Evolutionary conservation across 2,888 invertebrate species (phyloP).

Genomic region (Diaperis boleti): DNA sequence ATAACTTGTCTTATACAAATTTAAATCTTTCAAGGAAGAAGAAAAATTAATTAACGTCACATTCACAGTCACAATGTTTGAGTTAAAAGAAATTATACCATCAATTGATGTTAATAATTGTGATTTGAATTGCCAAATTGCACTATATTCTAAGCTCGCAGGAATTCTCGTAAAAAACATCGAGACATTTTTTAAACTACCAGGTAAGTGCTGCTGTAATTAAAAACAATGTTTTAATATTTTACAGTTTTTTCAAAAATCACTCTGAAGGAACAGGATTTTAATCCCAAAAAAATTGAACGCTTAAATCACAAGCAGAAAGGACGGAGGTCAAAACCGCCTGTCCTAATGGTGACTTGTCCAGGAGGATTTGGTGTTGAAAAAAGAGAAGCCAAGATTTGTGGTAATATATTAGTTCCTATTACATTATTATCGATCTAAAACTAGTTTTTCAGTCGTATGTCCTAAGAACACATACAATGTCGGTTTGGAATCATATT

Average conservation of each 20-base stretch:
- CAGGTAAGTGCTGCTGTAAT: conserved; percentile 54
- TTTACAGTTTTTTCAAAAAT: conserved; percentile 47
- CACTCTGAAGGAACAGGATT: conserved; percentile 25
- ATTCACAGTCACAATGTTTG: conserved; percentile 57
- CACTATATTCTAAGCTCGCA: conserved; percentile 60
- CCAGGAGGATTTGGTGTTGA: conserved; percentile 62
- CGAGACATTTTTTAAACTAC: conserved; percentile 57
- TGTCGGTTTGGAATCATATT: conserved; percentile 59
- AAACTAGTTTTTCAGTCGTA: conserved; percentile 55
- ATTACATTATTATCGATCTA: neutral
- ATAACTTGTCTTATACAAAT: neutral
- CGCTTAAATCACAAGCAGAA: conserved; percentile 34
- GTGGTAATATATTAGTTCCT: too few species aligned
- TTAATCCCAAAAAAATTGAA: conserved; percentile 23
- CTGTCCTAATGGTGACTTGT: conserved; percentile 60
- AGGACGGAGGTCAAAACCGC: conserved; percentile 48
- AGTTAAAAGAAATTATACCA: conserved; percentile 55
- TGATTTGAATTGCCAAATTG: conserved; percentile 61
- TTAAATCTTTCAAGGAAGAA: conserved; percentile 50
- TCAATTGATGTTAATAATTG: conserved; percentile 54
- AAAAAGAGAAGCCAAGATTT: conserved; percentile 58
- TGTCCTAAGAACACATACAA: conserved; percentile 63
- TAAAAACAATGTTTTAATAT: neutral
- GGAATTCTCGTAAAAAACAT: conserved; percentile 60
- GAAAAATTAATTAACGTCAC: conserved; percentile 56